Conservation (phyloP, 2,797 vertebrate genomes). For the Melanotaenia nigrans region DNA sequence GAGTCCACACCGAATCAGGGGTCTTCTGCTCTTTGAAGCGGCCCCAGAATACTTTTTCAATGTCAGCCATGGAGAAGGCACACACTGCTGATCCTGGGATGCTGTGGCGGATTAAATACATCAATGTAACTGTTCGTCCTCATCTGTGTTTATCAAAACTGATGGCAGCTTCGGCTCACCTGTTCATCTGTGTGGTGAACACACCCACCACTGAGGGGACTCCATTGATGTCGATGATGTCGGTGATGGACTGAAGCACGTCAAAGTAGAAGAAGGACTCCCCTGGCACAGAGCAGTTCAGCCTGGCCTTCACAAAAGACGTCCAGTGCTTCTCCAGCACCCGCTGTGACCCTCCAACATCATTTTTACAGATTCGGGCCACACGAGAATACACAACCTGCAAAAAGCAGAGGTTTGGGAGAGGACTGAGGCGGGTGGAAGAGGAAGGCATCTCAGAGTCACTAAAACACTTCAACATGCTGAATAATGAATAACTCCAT, state of each 20-base stretch:
- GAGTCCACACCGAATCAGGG: slow-evolving; percentile 97
- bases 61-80: slow-evolving; percentile 97
- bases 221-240: slow-evolving; percentile 94
- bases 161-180: slow-evolving; percentile 76
- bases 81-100: slow-evolving; percentile 98
- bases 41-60: slow-evolving; percentile 93
- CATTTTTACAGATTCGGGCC: slow-evolving; percentile 98
- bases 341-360: slow-evolving; percentile 95
- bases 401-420: slow-evolving; percentile 31
- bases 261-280: slow-evolving; percentile 99
- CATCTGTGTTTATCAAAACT: neutral
- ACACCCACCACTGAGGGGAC: slow-evolving; percentile 92
- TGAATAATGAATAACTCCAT: slow-evolving; percentile 76
- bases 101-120: slow-evolving; percentile 71
- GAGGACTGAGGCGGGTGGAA: slow-evolving; percentile 31
- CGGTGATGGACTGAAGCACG: slow-evolving; percentile 95
- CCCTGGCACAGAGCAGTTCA: slow-evolving; percentile 97
- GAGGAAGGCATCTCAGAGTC: slow-evolving; percentile 58
- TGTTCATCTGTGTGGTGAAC: slow-evolving; percentile 99
- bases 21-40: slow-evolving; percentile 99
- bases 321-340: slow-evolving; percentile 99
- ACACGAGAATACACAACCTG: slow-evolving; percentile 98
- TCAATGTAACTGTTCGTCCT: neutral
- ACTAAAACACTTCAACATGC: slow-evolving; percentile 72
- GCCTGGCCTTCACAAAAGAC: slow-evolving; percentile 95